A percentile compares a stretch with the other conserved stretches of the same genome.
These are phyloP conservation scores for Drosophila tsacasi DNA, from an alignment of 1,140 invertebrate genomes.

Conservation along the genomic window DNA sequence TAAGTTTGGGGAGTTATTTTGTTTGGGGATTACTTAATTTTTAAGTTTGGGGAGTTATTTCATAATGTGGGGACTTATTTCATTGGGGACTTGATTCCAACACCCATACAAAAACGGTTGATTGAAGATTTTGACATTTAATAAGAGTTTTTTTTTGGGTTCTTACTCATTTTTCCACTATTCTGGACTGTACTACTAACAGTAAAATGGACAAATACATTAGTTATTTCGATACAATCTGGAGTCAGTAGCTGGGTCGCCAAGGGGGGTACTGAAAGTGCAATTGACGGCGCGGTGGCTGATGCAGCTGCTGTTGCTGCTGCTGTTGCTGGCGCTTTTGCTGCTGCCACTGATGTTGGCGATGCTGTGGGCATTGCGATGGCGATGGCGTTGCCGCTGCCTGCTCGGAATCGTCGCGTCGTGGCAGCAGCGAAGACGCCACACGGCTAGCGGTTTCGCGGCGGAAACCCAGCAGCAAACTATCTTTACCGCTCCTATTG, in stretches of 20 bases:
- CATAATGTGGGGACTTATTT: too few relatives aligned
- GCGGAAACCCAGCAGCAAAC: conserved; percentile 23
- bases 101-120: too few relatives aligned
- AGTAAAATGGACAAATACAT: neutral
- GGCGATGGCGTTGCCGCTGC: conserved; percentile 8
- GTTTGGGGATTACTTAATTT: too few relatives aligned
- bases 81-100: too few relatives aligned
- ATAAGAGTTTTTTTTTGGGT: neutral
- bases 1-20: too few relatives aligned
- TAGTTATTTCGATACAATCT: neutral
- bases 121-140: neutral
- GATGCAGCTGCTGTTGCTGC: conserved; percentile 16
- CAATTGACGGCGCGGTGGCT: conserved; percentile 38
- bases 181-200: neutral
- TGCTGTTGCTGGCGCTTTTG: neutral
- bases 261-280: conserved; percentile 24
- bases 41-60: too few relatives aligned
- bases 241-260: conserved; percentile 42
- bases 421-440: conserved; percentile 10
- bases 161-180: neutral
- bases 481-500: neutral
- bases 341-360: neutral
- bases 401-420: conserved; percentile 23
- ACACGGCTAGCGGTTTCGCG: conserved; percentile 10
- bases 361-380: too few relatives aligned